These are phyloP conservation scores for Lepus townsendii DNA, from an alignment of 2,797 vertebrate species.

Conservation along the genomic window DNA sequence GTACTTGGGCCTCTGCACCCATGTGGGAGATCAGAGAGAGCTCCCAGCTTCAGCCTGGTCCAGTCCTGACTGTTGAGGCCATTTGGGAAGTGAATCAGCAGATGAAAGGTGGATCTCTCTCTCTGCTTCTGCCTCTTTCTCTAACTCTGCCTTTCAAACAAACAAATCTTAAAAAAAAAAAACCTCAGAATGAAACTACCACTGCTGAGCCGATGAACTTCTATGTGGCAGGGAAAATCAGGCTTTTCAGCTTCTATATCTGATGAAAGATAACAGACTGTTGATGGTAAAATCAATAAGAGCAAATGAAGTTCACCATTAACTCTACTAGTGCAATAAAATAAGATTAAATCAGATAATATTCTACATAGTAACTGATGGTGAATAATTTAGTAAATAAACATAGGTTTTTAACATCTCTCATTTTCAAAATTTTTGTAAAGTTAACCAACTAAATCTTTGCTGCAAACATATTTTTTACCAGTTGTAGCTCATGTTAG, in stretches of 20 bases:
- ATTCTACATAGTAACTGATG: background rate
- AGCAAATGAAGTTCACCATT: background rate
- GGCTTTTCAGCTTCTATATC: background rate
- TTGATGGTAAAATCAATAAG: background rate
- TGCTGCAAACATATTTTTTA: background rate
- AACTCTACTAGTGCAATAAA: background rate
- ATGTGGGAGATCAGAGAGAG: too few species aligned
- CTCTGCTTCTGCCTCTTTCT: too few species aligned
- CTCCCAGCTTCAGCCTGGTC: too few species aligned
- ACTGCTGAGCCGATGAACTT: background rate
- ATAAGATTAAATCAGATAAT: background rate
- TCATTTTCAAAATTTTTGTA: slow-evolving; percentile 35
- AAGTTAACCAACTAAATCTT: background rate
- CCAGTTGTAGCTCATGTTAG: slow-evolving; percentile 39
- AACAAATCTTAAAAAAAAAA: too few species aligned
- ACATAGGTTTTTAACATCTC: slow-evolving; percentile 5
- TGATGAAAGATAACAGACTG: background rate
- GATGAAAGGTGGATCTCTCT: too few species aligned
- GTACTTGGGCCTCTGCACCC: too few species aligned
- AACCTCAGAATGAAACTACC: background rate
- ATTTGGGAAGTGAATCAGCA: too few species aligned
- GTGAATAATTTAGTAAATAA: slow-evolving; percentile 23
- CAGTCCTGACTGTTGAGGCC: too few species aligned
- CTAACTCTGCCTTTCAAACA: too few species aligned
- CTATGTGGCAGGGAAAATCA: background rate